Conservation (phyloP, 1,140 invertebrate genomes). For the Musca vetustissima region DNA sequence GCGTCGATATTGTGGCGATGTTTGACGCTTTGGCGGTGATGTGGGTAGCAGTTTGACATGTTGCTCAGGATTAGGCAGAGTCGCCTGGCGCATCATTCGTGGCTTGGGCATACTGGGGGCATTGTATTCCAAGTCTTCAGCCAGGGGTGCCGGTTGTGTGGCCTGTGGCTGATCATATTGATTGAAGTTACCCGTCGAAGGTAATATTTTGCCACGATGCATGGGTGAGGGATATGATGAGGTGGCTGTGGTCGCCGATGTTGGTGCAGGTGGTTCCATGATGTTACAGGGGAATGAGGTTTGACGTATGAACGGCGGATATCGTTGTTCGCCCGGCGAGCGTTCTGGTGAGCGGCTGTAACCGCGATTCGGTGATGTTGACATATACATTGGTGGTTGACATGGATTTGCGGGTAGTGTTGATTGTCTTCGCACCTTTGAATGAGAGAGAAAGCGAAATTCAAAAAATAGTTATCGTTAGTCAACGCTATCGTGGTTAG, state of each 20-base stretch:
- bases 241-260: background rate
- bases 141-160: slow-evolving; percentile 25
- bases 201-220: slow-evolving; percentile 49
- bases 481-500: background rate
- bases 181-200: slow-evolving; percentile 34
- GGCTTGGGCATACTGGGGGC: slow-evolving; percentile 40
- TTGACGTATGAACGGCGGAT: slow-evolving; percentile 53
- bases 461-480: too few relatives aligned
- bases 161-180: slow-evolving; percentile 13
- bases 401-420: slow-evolving; percentile 51
- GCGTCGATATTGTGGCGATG: slow-evolving; percentile 51
- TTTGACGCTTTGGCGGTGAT: slow-evolving; percentile 53
- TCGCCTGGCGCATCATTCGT: slow-evolving; percentile 50
- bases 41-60: slow-evolving; percentile 53
- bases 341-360: slow-evolving; percentile 54
- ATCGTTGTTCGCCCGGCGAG: slow-evolving; percentile 49
- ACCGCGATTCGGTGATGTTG: slow-evolving; percentile 51
- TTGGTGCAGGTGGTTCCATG: slow-evolving; percentile 31
- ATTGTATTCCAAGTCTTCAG: slow-evolving; percentile 45
- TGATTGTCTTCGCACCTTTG: slow-evolving; percentile 51
- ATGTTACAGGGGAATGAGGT: slow-evolving; percentile 48
- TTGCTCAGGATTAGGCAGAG: slow-evolving; percentile 54
- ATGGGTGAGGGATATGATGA: slow-evolving; percentile 12
- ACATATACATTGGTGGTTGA: slow-evolving; percentile 48
- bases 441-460: background rate